Conservation (phyloP, 1,140 invertebrate genomes). For the Hetaerina americana region DNA sequence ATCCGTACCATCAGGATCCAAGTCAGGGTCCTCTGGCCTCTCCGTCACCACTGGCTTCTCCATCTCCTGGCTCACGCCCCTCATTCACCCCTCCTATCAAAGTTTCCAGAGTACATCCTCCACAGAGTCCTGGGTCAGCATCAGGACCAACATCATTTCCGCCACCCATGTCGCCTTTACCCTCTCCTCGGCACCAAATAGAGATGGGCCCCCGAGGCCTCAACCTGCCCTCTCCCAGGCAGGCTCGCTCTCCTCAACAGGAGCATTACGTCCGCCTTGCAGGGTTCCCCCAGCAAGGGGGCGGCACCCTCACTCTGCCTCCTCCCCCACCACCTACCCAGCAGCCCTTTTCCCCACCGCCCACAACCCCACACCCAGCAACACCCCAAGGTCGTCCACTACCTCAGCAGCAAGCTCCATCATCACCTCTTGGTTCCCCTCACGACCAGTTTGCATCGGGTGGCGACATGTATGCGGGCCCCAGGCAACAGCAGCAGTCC, state of each 20-base stretch:
- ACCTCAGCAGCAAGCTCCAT: conserved; percentile 26
- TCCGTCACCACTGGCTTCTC: conserved; percentile 30
- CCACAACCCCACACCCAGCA: conserved; percentile 30
- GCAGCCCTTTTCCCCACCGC: conserved; percentile 35
- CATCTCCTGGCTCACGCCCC: conserved; percentile 32
- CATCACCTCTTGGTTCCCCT: conserved; percentile 25
- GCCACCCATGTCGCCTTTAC: conserved; percentile 8
- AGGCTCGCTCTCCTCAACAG: not conserved
- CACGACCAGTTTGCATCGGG: conserved; percentile 30
- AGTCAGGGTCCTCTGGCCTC: conserved; percentile 15
- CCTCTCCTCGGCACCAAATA: conserved; percentile 21
- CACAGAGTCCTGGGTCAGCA: conserved; percentile 26
- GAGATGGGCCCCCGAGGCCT: not conserved
- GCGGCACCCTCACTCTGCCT: conserved; percentile 25
- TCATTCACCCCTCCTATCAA: conserved; percentile 32
- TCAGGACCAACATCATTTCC: conserved; percentile 12
- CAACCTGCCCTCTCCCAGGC: not conserved
- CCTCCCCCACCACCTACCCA: conserved; percentile 23
- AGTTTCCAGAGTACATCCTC: conserved; percentile 33
- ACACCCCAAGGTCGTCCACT: conserved; percentile 21
- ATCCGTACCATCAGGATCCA: conserved; percentile 27
- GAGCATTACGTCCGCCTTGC: conserved; percentile 22
- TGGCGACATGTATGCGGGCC: not conserved
- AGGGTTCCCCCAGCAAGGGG: conserved; percentile 12
- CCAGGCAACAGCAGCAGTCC: not conserved